A percentile compares a stretch with the other conserved stretches of the same genome.
Conservation (phyloP, 2,888 invertebrate genomes). For the Drosophila borborema region DNA sequence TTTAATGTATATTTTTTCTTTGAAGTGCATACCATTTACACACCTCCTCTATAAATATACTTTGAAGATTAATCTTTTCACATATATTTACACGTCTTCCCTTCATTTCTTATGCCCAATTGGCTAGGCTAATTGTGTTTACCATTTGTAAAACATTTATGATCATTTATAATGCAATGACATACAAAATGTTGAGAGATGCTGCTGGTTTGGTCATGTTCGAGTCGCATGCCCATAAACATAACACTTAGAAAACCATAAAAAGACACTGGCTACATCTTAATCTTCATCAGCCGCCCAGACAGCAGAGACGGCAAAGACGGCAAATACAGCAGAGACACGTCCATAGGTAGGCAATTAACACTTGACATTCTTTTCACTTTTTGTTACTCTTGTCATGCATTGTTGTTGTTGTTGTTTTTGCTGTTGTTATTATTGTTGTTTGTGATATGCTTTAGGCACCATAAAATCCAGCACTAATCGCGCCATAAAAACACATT, state of each 20-base stretch:
- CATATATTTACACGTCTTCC: neutral
- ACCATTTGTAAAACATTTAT: conserved; percentile 57
- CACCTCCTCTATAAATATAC: neutral
- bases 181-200: conserved; percentile 45
- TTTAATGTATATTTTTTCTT: neutral
- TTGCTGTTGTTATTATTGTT: conserved; percentile 36
- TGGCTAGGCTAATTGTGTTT: conserved; percentile 32
- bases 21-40: neutral
- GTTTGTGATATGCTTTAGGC: conserved; percentile 69
- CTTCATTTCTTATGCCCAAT: conserved; percentile 21
- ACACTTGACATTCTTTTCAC: conserved; percentile 81
- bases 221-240: conserved; percentile 52
- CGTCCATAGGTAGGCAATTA: conserved; percentile 70
- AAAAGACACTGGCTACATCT: conserved; percentile 63
- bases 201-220: conserved; percentile 10
- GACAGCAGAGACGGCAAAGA: conserved; percentile 9
- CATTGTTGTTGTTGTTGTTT: conserved; percentile 36
- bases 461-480: conserved; percentile 66
- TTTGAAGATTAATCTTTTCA: neutral
- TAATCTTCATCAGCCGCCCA: conserved; percentile 67
- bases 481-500: conserved; percentile 77
- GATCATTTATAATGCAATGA: conserved; percentile 57
- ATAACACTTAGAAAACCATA: conserved; percentile 54
- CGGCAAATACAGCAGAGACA: conserved; percentile 24
- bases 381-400: conserved; percentile 47